Base-by-base conservation (phyloP, 2,888 invertebrate genomes). In the Fragum fragum region DNA sequence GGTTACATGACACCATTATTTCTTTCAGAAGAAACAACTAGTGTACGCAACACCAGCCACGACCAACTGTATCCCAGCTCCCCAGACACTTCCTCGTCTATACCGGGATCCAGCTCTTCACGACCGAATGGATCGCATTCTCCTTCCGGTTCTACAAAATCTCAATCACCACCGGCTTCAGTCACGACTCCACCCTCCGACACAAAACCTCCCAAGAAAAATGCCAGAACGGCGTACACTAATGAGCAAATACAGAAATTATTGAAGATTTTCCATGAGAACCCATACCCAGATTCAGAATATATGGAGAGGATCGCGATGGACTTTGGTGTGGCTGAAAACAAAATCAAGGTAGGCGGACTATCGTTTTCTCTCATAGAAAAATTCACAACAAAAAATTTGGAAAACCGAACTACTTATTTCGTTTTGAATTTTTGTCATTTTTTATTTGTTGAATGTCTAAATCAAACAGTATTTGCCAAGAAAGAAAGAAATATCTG, bases 271-370 rank as follows among this genome's bases (percentile, higher is more conserved):
- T 90, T 89, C 78, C 88, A 88, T 36, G 90, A 90, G 63, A 89
- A 88, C 42, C 90, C 90, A 11, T 90, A 90, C 73, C 88, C 88
- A 0, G 90, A 90, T 61, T 83, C 89, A 0, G 89, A 90, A 42
- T 79, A 75, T 74, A 90, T 90, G 88, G 90, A 90, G 26, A 70
- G 73, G 11, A 82, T 90, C 52, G 85, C 87, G 3, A 81, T 85
- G 68, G 88, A 89, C 14, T 73, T 90, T 21, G 87, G 87, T 7
- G 83, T 90, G 28, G 85, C 88, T 1, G 90, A 90, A 71, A 84
- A 86, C 29, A 89, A 89, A 73, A 84, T 90, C 14, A 90, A 89
- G 88, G 90, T 90, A 82, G 32, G 61, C 11, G n/a, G n/a, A n/a
- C n/a, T n/a, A n/a, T n/a, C n/a, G n/a, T n/a, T n/a, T n/a, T n/a